A percentile compares a stretch with the other conserved stretches of the same genome.
Evolutionary conservation across 2,888 invertebrate species (phyloP).

Genomic region (Sarcophaga variegata): DNA sequence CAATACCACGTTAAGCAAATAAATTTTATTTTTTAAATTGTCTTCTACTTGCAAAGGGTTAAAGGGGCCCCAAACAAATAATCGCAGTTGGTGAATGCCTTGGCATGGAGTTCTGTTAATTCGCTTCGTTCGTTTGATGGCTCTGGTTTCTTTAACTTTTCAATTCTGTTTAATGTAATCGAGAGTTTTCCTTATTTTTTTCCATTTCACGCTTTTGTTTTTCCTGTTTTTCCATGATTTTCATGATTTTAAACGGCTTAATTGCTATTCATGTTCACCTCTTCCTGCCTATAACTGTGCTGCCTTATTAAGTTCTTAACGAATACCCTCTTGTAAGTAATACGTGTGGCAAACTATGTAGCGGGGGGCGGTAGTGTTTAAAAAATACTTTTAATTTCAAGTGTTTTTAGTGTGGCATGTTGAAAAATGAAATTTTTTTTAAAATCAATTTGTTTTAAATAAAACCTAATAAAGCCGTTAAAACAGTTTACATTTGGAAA

Average conservation of each 20-base stretch:
- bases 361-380: no score
- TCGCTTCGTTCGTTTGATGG: background rate
- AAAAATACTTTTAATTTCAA: no score
- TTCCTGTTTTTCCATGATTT: background rate
- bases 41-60: background rate
- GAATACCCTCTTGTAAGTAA: background rate
- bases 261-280: slow-evolving; percentile 11
- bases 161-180: slow-evolving; percentile 38
- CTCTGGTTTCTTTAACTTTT: slow-evolving; percentile 9
- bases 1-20: slow-evolving; percentile 28
- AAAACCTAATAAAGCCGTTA: background rate
- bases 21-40: slow-evolving; percentile 53
- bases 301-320: slow-evolving; percentile 1
- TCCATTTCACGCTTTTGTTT: slow-evolving; percentile 3
- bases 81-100: no score
- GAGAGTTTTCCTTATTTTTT: slow-evolving; percentile 26
- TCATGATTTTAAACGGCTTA: slow-evolving; percentile 49
- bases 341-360: background rate
- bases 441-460: background rate
- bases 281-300: slow-evolving; percentile 5
- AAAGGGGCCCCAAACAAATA: no score
- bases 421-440: background rate
- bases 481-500: background rate
- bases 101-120: background rate
- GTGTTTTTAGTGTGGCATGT: background rate